Evolutionary conservation across 2,797 vertebrate species (phyloP), one percentile per base, ranked within the genome.

Genomic region (Australoheros facetus): DNA sequence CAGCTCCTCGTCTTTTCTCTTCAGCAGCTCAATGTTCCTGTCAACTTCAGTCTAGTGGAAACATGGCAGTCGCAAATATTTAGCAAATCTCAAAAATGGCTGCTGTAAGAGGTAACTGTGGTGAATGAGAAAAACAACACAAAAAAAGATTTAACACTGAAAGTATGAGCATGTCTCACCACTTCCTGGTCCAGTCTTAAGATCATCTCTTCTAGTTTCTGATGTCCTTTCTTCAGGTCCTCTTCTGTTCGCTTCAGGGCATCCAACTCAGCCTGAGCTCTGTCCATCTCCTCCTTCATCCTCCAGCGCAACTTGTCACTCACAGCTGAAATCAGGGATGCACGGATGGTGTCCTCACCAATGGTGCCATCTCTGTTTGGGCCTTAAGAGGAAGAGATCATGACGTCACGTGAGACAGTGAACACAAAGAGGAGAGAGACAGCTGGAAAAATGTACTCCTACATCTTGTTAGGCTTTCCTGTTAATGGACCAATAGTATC

Each of bases 281-380:
- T 96, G 92, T 99, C 98, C 97, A 99, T 99, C 91, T 99, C 98
- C 87, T 99, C 98, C 83, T 99, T 99, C 98, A 99, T 99, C 78
- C 98, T 95, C 98, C 98, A 99, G 82, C 98, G 96, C 80, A 99
- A 94, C 83, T 99, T 99, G 91, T 99, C 98, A 4, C 97, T 99
- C 85, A 99, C 98, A 0, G 98, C 98, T 0, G 98, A 99, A 85
- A 99, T 98, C 56, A 99, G 96, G 59, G 98, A 99, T 0, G 98
- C 98, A 0, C 98, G 96, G 85, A 99, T 99, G 59, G 98, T 99
- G 91, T 99, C 98, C 88, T 99, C 98, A 0, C 98, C 97, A 55
- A 99, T 99, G 80, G 98, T 99, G 71, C 97, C 98, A 19, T 99
- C 98, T 84, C 97, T 96, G 80, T 94, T 97, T 39, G 96, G 97